Percentiles rank a stretch among this genome's conserved stretches.
phyloP scores from a whole-genome alignment of 2,113 vertebrate genomes.

The Ophthalmolycus amberensis region DNA sequence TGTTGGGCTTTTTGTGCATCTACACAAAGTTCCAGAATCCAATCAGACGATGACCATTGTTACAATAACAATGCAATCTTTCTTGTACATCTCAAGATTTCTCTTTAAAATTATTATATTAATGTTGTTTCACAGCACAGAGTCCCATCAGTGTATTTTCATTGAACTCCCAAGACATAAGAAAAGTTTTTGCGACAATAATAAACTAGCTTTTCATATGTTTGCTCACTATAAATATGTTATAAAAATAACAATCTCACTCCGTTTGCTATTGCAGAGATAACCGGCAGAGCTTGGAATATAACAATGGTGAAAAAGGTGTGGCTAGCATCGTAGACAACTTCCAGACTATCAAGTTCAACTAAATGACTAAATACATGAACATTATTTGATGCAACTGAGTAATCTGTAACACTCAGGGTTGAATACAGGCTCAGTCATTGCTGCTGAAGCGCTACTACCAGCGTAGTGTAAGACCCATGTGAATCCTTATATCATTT shows the following conservation, averaged over 20 bases:
- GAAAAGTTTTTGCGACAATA: not conserved
- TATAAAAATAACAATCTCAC: not conserved
- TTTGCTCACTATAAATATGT: not conserved
- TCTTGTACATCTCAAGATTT: slow-evolving; percentile 22
- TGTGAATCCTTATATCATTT: not conserved
- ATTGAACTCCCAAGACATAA: not conserved
- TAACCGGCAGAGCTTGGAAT: not conserved
- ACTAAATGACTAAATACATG: slow-evolving; percentile 16
- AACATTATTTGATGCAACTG: not conserved
- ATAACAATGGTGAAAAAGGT: not conserved
- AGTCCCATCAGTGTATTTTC: not conserved
- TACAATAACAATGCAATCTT: not conserved
- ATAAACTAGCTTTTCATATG: not conserved
- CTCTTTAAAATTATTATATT: not conserved
- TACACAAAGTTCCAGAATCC: not conserved
- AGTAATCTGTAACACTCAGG: not conserved
- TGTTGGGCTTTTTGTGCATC: not conserved
- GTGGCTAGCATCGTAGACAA: not conserved
- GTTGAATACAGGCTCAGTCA: not conserved
- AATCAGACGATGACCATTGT: not conserved
- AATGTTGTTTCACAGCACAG: slow-evolving; percentile 4
- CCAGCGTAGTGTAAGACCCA: not conserved
- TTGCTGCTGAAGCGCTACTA: not conserved
- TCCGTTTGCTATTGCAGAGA: not conserved
- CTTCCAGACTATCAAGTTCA: not conserved